phyloP scores from a whole-genome alignment of 1,140 invertebrate species.

The Oscheius sp. region DNA sequence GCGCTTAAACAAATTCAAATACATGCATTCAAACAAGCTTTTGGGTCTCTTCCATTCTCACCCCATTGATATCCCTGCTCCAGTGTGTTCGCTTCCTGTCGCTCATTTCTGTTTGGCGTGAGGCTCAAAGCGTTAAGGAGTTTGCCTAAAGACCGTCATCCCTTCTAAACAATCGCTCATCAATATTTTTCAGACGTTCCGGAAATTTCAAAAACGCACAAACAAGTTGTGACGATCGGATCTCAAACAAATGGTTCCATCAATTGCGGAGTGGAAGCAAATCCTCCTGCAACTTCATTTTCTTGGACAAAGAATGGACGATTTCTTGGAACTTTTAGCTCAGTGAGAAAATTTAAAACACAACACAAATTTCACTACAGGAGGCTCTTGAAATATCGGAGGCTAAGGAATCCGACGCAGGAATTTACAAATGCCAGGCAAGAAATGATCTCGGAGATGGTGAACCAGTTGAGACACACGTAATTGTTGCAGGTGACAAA shows the following conservation, averaged over 20 bases:
- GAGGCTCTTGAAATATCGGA: background rate
- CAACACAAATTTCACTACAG: background rate
- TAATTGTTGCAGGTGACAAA: slow-evolving; percentile 43
- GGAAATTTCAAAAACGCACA: slow-evolving; percentile 40
- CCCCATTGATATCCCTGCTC: too few species aligned
- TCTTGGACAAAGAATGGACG: slow-evolving; percentile 56
- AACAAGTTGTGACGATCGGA: slow-evolving; percentile 40
- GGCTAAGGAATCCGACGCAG: slow-evolving; percentile 41
- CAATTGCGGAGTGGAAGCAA: slow-evolving; percentile 48
- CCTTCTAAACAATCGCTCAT: too few species aligned
- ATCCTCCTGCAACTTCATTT: slow-evolving; percentile 45
- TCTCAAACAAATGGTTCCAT: slow-evolving; percentile 34
- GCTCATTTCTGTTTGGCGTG: too few species aligned
- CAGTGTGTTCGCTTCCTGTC: too few species aligned
- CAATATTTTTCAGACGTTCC: slow-evolving; percentile 49
- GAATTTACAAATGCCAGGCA: slow-evolving; percentile 52
- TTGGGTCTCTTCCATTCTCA: too few species aligned
- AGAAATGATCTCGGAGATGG: slow-evolving; percentile 51
- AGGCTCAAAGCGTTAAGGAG: too few species aligned
- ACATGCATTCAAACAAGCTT: too few species aligned
- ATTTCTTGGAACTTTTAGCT: slow-evolving; percentile 19
- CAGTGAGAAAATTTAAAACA: background rate
- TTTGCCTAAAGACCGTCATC: too few species aligned
- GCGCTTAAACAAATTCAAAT: too few species aligned
- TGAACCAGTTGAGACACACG: slow-evolving; percentile 40